A percentile compares a stretch with the other conserved stretches of the same genome.
Evolutionary conservation across 2,888 invertebrate species (phyloP).

Genomic region (Apeira syringaria): DNA sequence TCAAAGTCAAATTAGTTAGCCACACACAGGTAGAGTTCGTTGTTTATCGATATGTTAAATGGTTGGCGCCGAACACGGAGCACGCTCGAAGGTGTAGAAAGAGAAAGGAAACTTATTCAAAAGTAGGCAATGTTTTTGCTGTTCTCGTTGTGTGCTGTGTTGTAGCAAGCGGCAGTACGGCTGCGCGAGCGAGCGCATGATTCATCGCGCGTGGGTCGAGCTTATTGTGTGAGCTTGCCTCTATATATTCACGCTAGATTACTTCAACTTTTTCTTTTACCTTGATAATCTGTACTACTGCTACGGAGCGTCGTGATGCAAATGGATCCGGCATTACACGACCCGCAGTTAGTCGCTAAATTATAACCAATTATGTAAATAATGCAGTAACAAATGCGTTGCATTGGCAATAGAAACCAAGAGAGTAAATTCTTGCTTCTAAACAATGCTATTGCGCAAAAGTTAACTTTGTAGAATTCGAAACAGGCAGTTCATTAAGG

Average conservation of each 20-base stretch:
- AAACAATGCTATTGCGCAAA: conserved; percentile 51
- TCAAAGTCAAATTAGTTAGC: conserved; percentile 47
- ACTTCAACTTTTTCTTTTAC: conserved; percentile 65
- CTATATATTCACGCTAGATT: conserved; percentile 64
- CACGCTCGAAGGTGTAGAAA: conserved; percentile 75
- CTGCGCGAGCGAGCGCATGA: conserved; percentile 66
- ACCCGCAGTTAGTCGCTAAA: conserved; percentile 24
- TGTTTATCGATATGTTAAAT: conserved; percentile 53
- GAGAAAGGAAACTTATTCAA: conserved; percentile 82
- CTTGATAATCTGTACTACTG: conserved; percentile 41
- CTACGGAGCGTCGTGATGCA: conserved; percentile 24
- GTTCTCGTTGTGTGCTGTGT: conserved; percentile 56
- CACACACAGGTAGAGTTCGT: conserved; percentile 41
- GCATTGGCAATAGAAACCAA: conserved; percentile 38
- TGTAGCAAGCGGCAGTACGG: conserved; percentile 59
- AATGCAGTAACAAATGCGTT: conserved; percentile 28
- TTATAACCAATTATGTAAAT: conserved; percentile 30
- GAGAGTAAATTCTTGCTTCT: conserved; percentile 40
- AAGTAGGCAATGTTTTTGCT: conserved; percentile 83
- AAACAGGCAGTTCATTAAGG: conserved; percentile 66
- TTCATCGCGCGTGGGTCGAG: conserved; percentile 77
- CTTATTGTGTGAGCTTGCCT: conserved; percentile 67
- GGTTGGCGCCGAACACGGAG: conserved; percentile 62
- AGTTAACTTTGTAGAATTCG: conserved; percentile 48
- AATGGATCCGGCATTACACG: conserved; percentile 16